Conservation (phyloP, 2,797 vertebrate genomes). For the Octomys mimax region DNA sequence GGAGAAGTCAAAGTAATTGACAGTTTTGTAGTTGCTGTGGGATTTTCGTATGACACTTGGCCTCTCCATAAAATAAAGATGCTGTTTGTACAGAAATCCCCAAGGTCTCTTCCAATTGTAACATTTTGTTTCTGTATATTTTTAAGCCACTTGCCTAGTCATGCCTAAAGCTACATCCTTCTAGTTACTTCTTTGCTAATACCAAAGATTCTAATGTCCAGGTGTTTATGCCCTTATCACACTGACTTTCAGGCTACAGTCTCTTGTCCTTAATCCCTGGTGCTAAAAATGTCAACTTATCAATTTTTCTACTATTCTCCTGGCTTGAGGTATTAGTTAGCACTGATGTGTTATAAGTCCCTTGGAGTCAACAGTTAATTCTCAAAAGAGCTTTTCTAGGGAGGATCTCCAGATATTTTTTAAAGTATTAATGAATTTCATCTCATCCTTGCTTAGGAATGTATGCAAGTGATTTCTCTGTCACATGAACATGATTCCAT, state of each 20-base stretch:
- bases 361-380: constrained; percentile 64
- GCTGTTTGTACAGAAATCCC: neutral
- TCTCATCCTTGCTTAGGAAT: neutral
- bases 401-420: constrained; percentile 54
- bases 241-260: neutral
- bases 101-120: neutral
- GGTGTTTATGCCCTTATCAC: neutral
- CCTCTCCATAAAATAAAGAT: neutral
- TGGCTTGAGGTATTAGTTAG: constrained; percentile 46
- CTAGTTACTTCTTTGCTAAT: neutral
- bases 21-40: neutral
- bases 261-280: neutral
- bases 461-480: constrained; percentile 68
- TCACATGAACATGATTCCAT: constrained; percentile 43
- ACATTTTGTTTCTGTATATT: neutral
- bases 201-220: neutral
- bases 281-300: neutral
- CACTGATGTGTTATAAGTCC: constrained; percentile 46
- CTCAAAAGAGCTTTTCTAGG: constrained; percentile 60
- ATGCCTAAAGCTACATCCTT: neutral
- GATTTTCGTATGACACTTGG: neutral
- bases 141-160: neutral
- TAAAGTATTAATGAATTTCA: constrained; percentile 69
- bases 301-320: neutral
- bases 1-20: neutral